Conservation (phyloP, 2,113 vertebrate species). For the Mus pahari region DNA sequence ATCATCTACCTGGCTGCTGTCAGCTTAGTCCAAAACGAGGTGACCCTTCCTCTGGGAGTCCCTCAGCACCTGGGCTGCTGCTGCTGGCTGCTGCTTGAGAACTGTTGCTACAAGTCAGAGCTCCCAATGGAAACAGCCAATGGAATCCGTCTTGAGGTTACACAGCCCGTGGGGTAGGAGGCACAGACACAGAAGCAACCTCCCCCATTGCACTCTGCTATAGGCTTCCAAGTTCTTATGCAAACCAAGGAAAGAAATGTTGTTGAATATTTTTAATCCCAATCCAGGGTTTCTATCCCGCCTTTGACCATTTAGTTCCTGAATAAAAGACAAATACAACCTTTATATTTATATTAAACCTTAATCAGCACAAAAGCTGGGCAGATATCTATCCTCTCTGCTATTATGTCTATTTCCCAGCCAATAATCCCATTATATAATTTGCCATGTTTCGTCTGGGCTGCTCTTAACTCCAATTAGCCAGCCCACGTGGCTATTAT, state of each 20-base stretch:
- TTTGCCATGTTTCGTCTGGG: no score
- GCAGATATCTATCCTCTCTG: no score
- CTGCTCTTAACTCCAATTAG: no score
- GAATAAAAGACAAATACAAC: no score
- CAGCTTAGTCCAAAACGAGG: constrained; percentile 32
- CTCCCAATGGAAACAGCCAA: neutral
- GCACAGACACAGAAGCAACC: neutral
- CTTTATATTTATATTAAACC: no score
- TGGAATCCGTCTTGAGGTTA: neutral
- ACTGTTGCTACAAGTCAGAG: neutral
- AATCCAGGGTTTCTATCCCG: no score
- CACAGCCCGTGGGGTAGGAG: neutral
- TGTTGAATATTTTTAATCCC: no score
- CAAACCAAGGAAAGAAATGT: neutral
- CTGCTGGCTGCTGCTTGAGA: neutral
- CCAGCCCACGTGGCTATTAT: no score
- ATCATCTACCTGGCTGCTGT: neutral
- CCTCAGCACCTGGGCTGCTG: neutral
- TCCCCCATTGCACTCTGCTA: neutral
- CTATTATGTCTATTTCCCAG: no score
- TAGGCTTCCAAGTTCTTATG: neutral
- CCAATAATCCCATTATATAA: no score
- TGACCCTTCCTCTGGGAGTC: neutral
- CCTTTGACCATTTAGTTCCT: no score
- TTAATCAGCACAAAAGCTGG: no score